Percentiles rank a stretch among this genome's conserved stretches.
These are phyloP conservation scores for Hydropsyche betteni DNA, from an alignment of 2,888 invertebrate species.

Conservation along the genomic window DNA sequence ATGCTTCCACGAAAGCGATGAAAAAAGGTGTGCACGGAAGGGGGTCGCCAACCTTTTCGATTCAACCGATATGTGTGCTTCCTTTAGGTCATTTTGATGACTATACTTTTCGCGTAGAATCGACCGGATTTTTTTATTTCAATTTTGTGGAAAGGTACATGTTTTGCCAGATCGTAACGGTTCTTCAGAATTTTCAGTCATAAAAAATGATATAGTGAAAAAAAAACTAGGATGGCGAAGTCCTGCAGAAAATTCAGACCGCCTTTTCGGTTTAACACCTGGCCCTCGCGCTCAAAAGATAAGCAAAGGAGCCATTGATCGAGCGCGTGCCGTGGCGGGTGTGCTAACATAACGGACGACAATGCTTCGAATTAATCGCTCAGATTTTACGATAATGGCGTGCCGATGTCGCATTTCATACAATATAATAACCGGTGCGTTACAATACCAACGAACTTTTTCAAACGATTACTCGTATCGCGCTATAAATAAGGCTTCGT, in stretches of 20 bases:
- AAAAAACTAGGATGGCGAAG: too few relatives aligned
- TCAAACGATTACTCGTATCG: too few relatives aligned
- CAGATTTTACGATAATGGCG: constrained; percentile 46
- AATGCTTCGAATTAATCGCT: constrained; percentile 41
- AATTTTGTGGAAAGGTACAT: too few relatives aligned
- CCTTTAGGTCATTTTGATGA: too few relatives aligned
- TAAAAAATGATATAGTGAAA: too few relatives aligned
- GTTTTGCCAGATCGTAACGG: too few relatives aligned
- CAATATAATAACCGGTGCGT: constrained; percentile 21
- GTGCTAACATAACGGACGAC: not conserved
- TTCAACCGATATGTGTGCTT: too few relatives aligned
- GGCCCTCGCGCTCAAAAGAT: constrained; percentile 27
- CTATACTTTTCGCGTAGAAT: too few relatives aligned
- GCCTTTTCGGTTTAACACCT: constrained; percentile 39
- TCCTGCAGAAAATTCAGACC: constrained; percentile 30
- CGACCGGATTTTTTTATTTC: too few relatives aligned
- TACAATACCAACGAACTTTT: too few relatives aligned
- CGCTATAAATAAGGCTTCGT: too few relatives aligned
- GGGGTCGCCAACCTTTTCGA: constrained; percentile 37
- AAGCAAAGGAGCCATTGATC: constrained; percentile 38
- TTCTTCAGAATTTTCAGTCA: too few relatives aligned
- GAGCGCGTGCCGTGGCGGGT: constrained; percentile 36
- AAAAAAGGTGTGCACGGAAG: constrained; percentile 26
- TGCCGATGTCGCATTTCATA: constrained; percentile 34
- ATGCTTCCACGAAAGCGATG: constrained; percentile 30